Evolutionary conservation across 1,140 invertebrate genomes (phyloP).

Genomic region (Muscidifurax raptorellus): DNA sequence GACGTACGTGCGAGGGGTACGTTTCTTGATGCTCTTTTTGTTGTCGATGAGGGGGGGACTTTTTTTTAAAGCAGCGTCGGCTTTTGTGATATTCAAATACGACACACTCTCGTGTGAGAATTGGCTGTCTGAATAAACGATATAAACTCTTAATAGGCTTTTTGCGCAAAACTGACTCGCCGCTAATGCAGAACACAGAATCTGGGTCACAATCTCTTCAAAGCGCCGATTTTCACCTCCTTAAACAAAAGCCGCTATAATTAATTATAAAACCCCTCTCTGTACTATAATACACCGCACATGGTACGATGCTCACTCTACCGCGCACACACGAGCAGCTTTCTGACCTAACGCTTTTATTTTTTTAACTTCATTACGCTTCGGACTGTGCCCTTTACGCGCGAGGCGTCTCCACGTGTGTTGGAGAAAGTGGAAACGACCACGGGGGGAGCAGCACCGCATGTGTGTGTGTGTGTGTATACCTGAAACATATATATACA

Average conservation of each 20-base stretch:
- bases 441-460: constrained; percentile 5
- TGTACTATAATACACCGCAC: neutral
- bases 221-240: too few relatives aligned
- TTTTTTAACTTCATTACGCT: neutral
- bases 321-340: too few relatives aligned
- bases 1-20: constrained; percentile 18
- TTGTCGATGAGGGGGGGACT: neutral
- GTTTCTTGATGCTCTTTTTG: neutral
- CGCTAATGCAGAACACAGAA: too few relatives aligned
- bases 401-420: neutral
- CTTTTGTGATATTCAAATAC: too few relatives aligned
- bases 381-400: neutral
- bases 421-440: constrained; percentile 9
- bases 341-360: neutral
- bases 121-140: too few relatives aligned
- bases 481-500: constrained; percentile 6
- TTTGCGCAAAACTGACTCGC: too few relatives aligned
- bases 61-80: neutral
- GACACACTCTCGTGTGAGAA: too few relatives aligned
- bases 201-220: too few relatives aligned
- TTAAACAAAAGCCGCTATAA: neutral
- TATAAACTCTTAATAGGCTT: too few relatives aligned
- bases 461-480: neutral
- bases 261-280: neutral
- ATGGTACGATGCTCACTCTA: neutral